Evolutionary conservation across 2,888 invertebrate species (phyloP).

Genomic region (Nephrotoma appendiculata): DNA sequence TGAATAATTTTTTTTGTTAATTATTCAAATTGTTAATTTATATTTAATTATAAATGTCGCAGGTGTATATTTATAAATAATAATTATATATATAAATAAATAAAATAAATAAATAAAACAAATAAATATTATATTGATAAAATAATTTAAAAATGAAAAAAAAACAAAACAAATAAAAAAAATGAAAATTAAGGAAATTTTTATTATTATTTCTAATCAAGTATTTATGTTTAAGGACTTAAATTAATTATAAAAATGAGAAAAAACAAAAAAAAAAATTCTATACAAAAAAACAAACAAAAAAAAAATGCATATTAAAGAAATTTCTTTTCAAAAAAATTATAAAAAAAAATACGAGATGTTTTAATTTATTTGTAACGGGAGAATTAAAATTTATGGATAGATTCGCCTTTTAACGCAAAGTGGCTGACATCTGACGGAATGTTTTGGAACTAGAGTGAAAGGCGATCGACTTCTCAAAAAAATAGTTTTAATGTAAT

Average conservation of each 20-base stretch:
- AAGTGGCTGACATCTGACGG: no score
- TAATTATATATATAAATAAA: not conserved
- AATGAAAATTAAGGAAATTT: not conserved
- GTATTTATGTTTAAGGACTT: not conserved
- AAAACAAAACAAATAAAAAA: not conserved
- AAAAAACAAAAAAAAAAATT: not conserved
- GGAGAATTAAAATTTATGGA: no score
- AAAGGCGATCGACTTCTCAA: no score
- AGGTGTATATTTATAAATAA: constrained; percentile 5
- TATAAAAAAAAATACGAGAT: not conserved
- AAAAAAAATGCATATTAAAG: not conserved
- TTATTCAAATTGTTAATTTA: constrained; percentile 6
- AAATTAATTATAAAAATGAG: not conserved
- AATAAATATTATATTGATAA: not conserved
- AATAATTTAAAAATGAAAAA: not conserved
- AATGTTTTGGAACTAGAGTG: no score
- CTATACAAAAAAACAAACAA: not conserved
- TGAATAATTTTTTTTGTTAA: not conserved
- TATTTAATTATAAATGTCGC: constrained; percentile 6
- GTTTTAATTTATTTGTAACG: not conserved
- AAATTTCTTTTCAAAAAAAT: not conserved
- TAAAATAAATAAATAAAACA: not conserved
- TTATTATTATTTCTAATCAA: not conserved
- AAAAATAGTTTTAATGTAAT: no score
- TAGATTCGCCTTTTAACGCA: no score